Percentiles rank a stretch among this genome's conserved stretches.
phyloP scores from a whole-genome alignment of 1,140 invertebrate species.

The Hylaeus anthracinus region DNA sequence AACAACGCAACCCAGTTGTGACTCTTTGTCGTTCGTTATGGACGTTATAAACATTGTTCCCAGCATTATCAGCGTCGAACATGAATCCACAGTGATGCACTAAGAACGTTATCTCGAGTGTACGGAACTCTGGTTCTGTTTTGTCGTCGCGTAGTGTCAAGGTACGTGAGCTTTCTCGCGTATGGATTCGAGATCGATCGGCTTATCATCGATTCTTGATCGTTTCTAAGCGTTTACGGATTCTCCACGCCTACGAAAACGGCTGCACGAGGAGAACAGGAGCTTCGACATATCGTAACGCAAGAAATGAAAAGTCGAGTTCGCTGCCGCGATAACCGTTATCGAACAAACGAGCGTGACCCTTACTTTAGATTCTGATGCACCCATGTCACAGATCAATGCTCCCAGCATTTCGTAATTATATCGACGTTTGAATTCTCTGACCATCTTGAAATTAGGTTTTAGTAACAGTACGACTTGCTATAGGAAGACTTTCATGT shows the following conservation, averaged over 20 bases:
- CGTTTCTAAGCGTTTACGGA: neutral
- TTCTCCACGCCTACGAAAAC: neutral
- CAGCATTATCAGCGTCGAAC: neutral
- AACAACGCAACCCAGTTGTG: neutral
- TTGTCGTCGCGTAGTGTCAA: conserved; percentile 18
- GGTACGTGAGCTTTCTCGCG: conserved; percentile 20
- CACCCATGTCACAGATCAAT: neutral
- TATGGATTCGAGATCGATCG: conserved; percentile 14
- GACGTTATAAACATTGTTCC: neutral
- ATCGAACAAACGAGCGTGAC: conserved; percentile 16
- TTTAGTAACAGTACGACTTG: no score
- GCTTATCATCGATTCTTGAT: conserved; percentile 28
- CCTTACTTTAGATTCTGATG: neutral
- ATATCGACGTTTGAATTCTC: no score
- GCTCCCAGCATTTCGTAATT: neutral
- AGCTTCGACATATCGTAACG: neutral
- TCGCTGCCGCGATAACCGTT: conserved; percentile 6
- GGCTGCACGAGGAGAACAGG: neutral
- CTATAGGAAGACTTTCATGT: no score
- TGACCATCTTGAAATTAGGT: no score
- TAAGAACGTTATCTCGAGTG: conserved; percentile 21
- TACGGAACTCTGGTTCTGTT: neutral
- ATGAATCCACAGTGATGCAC: neutral
- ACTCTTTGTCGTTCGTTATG: neutral
- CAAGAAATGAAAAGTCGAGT: no score